These are phyloP conservation scores for Cantharis rufa DNA, from an alignment of 2,888 invertebrate species.

Conservation along the genomic window DNA sequence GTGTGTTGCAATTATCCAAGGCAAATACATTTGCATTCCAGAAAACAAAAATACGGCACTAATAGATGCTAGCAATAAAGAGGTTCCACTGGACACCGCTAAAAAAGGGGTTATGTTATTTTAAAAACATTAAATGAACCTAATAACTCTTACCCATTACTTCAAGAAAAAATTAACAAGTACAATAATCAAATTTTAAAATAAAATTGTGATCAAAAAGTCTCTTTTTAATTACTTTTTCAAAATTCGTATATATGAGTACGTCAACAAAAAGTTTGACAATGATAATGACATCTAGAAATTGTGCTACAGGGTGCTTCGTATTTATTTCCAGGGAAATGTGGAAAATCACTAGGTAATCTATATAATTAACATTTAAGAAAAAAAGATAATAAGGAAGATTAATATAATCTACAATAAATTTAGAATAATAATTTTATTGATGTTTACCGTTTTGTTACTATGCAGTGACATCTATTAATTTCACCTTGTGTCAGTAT, in stretches of 20 bases:
- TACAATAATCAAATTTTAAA: not conserved
- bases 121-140: not conserved
- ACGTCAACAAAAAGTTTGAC: not conserved
- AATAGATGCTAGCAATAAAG: slow-evolving; percentile 78
- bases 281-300: not conserved
- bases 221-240: not conserved
- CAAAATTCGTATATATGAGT: too few relatives aligned
- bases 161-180: too few relatives aligned
- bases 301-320: not conserved
- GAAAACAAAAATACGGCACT: slow-evolving; percentile 84
- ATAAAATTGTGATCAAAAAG: not conserved
- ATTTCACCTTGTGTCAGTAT: too few relatives aligned
- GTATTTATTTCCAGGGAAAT: not conserved
- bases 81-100: slow-evolving; percentile 75
- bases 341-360: too few relatives aligned
- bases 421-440: too few relatives aligned
- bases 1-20: slow-evolving; percentile 78
- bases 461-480: too few relatives aligned
- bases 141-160: not conserved
- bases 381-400: too few relatives aligned
- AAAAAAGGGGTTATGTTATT: slow-evolving; percentile 8
- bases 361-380: too few relatives aligned
- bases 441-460: too few relatives aligned
- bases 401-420: too few relatives aligned
- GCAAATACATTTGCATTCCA: slow-evolving; percentile 90